Percentiles rank a stretch among this genome's conserved stretches.
Evolutionary conservation across 2,888 invertebrate genomes (phyloP).

Genomic region (Agrochola macilenta): DNA sequence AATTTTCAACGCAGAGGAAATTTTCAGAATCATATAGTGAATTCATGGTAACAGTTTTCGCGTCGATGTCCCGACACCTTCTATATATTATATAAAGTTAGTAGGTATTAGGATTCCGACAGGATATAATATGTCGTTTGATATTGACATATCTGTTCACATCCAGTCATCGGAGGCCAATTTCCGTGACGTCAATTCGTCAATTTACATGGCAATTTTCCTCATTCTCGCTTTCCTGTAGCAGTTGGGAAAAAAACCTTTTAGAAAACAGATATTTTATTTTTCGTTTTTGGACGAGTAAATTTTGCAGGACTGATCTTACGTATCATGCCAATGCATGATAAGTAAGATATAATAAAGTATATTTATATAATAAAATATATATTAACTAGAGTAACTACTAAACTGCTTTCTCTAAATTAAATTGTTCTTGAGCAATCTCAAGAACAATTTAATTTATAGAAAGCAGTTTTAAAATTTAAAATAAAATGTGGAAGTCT

Average conservation of each 20-base stretch:
- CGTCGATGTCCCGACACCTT: too few species aligned
- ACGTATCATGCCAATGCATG: too few species aligned
- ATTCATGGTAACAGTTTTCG: too few species aligned
- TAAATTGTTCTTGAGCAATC: too few species aligned
- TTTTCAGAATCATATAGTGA: too few species aligned
- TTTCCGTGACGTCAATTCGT: constrained; percentile 43
- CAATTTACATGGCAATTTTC: constrained; percentile 32
- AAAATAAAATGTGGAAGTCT: not conserved
- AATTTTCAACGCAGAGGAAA: too few species aligned
- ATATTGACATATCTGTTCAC: constrained; percentile 24
- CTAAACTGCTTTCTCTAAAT: too few species aligned
- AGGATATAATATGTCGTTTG: constrained; percentile 15
- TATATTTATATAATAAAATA: too few species aligned
- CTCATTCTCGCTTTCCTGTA: constrained; percentile 12
- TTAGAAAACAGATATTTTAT: not conserved
- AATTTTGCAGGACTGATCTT: not conserved
- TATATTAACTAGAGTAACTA: too few species aligned
- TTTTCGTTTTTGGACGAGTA: not conserved
- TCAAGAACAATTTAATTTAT: not conserved
- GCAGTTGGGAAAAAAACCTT: not conserved
- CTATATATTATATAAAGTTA: too few species aligned
- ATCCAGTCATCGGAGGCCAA: constrained; percentile 24
- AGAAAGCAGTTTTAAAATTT: not conserved
- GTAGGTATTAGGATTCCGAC: not conserved
- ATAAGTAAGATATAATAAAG: too few species aligned